phyloP scores from a whole-genome alignment of 2,797 vertebrate species.

The Enteromius radiatus region DNA sequence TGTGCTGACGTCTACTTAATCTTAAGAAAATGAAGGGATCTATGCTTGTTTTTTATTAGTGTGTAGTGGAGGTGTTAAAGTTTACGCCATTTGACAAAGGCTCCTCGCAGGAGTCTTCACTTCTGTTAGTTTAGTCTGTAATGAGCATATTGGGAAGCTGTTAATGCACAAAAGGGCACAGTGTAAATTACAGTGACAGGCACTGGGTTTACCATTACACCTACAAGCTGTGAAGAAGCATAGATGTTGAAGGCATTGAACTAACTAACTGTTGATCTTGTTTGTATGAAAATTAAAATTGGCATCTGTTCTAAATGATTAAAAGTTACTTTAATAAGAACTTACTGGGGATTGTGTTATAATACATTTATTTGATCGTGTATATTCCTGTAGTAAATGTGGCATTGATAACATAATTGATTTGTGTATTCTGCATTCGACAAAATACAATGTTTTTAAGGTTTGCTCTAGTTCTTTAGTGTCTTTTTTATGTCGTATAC shows the following conservation, averaged over 20 bases:
- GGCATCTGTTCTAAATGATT: background rate
- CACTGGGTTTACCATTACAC: slow-evolving; percentile 18
- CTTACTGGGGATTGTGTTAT: background rate
- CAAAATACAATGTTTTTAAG: background rate
- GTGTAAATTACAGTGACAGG: slow-evolving; percentile 66
- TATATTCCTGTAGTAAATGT: background rate
- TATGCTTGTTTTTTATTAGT: slow-evolving; percentile 19
- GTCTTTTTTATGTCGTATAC: too few relatives aligned
- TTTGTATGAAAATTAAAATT: background rate
- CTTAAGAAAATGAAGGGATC: background rate
- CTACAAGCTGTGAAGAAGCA: background rate
- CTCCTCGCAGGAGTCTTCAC: slow-evolving; percentile 52
- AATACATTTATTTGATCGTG: slow-evolving; percentile 51
- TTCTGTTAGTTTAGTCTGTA: slow-evolving; percentile 65
- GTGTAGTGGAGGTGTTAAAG: slow-evolving; percentile 61
- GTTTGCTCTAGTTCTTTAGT: background rate
- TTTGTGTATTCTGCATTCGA: background rate
- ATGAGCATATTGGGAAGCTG: slow-evolving; percentile 57
- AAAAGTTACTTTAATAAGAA: background rate
- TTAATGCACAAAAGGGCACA: slow-evolving; percentile 63
- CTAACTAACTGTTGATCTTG: background rate
- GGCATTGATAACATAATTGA: background rate
- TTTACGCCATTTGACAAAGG: slow-evolving; percentile 52
- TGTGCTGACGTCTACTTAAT: background rate
- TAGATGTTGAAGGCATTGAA: background rate